These are phyloP conservation scores for Pseudonaja textilis DNA, from an alignment of 2,113 vertebrate genomes.

Conservation along the genomic window DNA sequence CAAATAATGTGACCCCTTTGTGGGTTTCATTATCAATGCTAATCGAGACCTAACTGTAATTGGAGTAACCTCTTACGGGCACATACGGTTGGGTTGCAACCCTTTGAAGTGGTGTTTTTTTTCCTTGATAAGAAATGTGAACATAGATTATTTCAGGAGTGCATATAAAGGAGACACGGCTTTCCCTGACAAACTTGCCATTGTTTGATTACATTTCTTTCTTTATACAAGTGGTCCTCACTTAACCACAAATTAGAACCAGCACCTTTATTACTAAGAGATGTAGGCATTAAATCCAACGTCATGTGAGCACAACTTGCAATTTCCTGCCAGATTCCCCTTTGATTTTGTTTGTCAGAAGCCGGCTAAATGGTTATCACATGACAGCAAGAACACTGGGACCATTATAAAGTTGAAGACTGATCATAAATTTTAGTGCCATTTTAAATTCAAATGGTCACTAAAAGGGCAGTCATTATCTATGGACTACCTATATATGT, in stretches of 20 bases:
- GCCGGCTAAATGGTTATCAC: not conserved
- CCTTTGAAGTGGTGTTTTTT: no score
- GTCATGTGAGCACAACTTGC: not conserved
- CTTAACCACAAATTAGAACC: not conserved
- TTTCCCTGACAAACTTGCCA: no score
- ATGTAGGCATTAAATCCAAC: not conserved
- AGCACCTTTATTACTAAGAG: not conserved
- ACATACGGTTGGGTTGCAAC: no score
- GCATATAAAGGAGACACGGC: no score
- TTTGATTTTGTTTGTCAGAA: not conserved
- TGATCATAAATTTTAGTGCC: not conserved
- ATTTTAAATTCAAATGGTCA: not conserved
- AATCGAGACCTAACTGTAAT: no score
- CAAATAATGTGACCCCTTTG: no score
- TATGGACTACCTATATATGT: not conserved
- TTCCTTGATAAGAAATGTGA: no score
- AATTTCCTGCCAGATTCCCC: not conserved
- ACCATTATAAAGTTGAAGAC: not conserved
- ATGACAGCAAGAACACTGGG: not conserved
- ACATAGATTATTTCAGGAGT: no score
- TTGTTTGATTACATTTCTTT: not conserved
- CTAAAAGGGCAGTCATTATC: not conserved
- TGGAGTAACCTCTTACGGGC: no score
- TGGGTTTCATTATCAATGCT: no score
- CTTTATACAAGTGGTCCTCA: not conserved